phyloP scores from a whole-genome alignment of 2,113 vertebrate species.

The Tinamus guttatus region DNA sequence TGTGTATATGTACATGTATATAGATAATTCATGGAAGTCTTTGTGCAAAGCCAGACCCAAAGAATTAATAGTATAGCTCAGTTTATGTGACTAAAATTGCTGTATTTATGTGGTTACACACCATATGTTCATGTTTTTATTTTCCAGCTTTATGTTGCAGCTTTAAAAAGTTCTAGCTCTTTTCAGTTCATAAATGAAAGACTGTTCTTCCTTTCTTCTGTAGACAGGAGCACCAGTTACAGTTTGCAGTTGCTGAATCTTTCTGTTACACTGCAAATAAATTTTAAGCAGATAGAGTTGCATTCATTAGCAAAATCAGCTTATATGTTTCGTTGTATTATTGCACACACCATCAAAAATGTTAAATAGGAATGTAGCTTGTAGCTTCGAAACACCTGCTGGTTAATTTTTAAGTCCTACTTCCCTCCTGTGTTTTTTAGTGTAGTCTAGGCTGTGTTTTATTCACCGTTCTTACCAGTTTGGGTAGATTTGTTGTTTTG shows the following conservation, averaged over 20 bases:
- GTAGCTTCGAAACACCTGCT: not conserved
- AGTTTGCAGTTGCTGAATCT: not conserved
- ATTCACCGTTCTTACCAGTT: not conserved
- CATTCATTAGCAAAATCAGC: not conserved
- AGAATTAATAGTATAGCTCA: not conserved
- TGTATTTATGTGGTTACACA: constrained; percentile 25
- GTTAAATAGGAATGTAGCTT: not conserved
- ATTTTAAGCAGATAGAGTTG: not conserved
- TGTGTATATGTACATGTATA: not conserved
- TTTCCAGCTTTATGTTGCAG: constrained; percentile 1
- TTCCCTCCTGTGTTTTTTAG: not conserved
- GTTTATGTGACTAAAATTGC: not conserved
- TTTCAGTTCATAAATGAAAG: not conserved
- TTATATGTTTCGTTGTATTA: not conserved
- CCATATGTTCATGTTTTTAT: constrained; percentile 1
- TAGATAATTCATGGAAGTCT: not conserved
- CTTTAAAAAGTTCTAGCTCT: not conserved
- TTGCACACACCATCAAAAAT: not conserved
- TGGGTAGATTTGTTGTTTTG: not conserved
- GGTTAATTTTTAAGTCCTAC: not conserved
- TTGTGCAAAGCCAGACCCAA: not conserved
- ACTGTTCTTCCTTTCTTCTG: not conserved
- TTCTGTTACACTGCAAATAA: not conserved
- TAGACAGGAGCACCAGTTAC: not conserved
- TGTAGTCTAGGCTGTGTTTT: not conserved